Base-by-base conservation (phyloP, 2,797 vertebrate genomes). In the Pteropus rufus region DNA sequence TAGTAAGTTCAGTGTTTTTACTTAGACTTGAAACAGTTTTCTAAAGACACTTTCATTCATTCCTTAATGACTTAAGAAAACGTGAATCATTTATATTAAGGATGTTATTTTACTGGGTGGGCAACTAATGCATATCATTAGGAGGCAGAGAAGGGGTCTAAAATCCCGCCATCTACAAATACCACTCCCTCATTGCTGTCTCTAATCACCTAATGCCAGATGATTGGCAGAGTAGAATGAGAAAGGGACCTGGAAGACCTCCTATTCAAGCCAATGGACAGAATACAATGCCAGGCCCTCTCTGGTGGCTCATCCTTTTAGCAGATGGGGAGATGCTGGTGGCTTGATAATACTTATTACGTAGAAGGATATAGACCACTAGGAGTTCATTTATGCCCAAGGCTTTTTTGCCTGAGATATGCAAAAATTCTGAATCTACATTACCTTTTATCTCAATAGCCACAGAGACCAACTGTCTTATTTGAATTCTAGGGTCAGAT, bases 41-140 rank as follows among this genome's bases (percentile, higher is more conserved):
- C 72, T 94, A 81, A 80, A 94, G 77, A 76, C 89, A 8, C 10
- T 64, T 94, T 87, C 67, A 89, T 75, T 72, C 3, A 54, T 81
- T 41, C 62, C 85, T 72, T 34, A 82, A 77, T 36, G 81, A 81
- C n/a, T 3, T 72, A 39, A 89, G 58, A 87, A 91, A 91, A 82
- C 9, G 23, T 18, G 18, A 72, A 79, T 21, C 29, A 10, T 26
- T 76, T 86, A 49, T 44, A 60, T 62, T 65, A 60, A 49, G 46
- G n/a, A 52, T 56, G 64, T 83, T 67, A 62, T 86, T 83, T 91
- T 54, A 90, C 36, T 69, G 75, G 21, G 19, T 41, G 29, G 60
- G 14, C 41, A 65, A 88, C 5, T 92, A 86, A 75, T n/a, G 23
- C 31, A 36, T 52, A 56, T 65, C 24, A 36, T 46, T 76, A 2